phyloP scores from a whole-genome alignment of 2,797 vertebrate species.

The Orestias chungarensis region DNA sequence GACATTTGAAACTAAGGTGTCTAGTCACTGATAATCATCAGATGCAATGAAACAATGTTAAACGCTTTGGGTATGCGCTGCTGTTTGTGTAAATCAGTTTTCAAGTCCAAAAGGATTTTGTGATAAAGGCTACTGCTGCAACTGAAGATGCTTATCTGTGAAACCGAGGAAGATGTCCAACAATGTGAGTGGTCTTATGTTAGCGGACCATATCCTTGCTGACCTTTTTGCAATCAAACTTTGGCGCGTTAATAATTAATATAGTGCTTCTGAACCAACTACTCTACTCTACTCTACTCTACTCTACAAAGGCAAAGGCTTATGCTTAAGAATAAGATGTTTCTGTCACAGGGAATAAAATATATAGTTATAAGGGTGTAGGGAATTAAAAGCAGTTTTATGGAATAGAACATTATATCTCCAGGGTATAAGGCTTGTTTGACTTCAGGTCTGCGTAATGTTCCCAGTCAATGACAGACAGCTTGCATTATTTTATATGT shows the following conservation, averaged over 20 bases:
- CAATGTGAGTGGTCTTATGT: slow-evolving; percentile 14
- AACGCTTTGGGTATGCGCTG: slow-evolving; percentile 9
- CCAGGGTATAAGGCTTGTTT: background rate
- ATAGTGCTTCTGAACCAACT: background rate
- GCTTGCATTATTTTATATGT: slow-evolving; percentile 28
- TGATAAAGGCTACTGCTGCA: slow-evolving; percentile 34
- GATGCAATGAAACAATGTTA: background rate
- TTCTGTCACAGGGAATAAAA: background rate
- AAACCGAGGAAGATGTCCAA: background rate
- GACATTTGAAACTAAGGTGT: background rate
- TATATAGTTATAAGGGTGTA: background rate
- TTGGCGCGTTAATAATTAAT: slow-evolving; percentile 40
- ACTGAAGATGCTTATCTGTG: background rate
- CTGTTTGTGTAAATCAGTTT: slow-evolving; percentile 17
- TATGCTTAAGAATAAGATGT: background rate
- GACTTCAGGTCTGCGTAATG: slow-evolving; percentile 12
- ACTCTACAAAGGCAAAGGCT: background rate
- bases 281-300: background rate
- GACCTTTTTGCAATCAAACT: slow-evolving; percentile 24
- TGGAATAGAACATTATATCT: background rate
- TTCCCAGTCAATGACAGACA: slow-evolving; percentile 22
- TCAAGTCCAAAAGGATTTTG: slow-evolving; percentile 48
- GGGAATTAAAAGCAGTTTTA: background rate
- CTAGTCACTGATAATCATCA: background rate
- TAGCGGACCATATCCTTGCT: slow-evolving; percentile 16